Evolutionary conservation across 2,797 vertebrate species (phyloP).

Genomic region (Streptopelia turtur): DNA sequence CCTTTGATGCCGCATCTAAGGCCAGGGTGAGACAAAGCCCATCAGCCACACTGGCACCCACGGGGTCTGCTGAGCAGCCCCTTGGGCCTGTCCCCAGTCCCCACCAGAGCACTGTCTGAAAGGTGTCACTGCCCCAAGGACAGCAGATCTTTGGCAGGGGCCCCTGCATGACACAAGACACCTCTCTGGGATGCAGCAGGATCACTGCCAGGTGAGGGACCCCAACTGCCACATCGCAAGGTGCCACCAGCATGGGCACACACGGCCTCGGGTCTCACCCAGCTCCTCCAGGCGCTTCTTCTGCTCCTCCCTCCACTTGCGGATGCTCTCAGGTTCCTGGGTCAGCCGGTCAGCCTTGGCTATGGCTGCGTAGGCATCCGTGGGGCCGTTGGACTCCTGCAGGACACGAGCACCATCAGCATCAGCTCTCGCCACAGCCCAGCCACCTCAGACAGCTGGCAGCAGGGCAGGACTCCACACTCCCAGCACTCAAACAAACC

Average conservation of each 20-base stretch:
- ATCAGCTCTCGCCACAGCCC: not conserved
- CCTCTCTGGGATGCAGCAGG: not conserved
- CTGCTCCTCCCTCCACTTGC: slow-evolving; percentile 98
- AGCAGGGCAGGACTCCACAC: not conserved
- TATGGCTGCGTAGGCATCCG: slow-evolving; percentile 92
- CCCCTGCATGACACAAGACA: fast-evolving
- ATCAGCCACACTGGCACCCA: not conserved
- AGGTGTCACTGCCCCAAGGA: not conserved
- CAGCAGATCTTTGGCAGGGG: not conserved
- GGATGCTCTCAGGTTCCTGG: slow-evolving; percentile 97
- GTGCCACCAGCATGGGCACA: not conserved
- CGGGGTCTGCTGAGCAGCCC: not conserved
- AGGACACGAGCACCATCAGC: not conserved
- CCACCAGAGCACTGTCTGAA: not conserved
- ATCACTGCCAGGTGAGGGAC: not conserved
- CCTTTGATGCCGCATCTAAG: slow-evolving; percentile 92
- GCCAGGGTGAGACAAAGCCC: not conserved
- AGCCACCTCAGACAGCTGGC: not conserved
- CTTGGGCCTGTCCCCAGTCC: not conserved
- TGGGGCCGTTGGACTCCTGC: slow-evolving; percentile 89
- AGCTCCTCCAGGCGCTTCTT: slow-evolving; percentile 90
- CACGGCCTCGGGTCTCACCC: slow-evolving; percentile 76
- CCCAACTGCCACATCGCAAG: fast-evolving
- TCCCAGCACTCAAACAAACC: not conserved
- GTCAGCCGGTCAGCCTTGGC: slow-evolving; percentile 92